Percentiles rank a stretch among this genome's conserved stretches.
Conservation (phyloP, 2,113 vertebrate genomes). For the Spea bombifrons region DNA sequence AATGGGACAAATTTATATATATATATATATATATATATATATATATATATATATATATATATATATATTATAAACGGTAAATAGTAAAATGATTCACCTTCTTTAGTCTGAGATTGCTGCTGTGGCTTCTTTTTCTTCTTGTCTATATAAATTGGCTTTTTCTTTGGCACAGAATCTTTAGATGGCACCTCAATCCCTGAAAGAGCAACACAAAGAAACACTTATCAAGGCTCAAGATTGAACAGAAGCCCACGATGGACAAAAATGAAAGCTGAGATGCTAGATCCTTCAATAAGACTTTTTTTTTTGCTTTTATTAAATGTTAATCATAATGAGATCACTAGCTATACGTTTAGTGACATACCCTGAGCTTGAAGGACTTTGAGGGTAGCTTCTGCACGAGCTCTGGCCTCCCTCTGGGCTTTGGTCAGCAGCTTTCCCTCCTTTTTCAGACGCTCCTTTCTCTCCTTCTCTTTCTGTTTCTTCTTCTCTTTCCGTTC, state of each 20-base stretch:
- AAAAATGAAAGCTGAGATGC: not conserved
- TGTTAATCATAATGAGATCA: no score
- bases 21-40: no score
- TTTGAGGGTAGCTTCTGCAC: constrained; percentile 85
- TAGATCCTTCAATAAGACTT: no score
- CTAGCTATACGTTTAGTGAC: constrained; percentile 27
- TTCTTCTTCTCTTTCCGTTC: constrained; percentile 95
- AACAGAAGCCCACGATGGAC: not conserved
- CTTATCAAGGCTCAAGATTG: not conserved
- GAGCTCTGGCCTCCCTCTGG: constrained; percentile 86
- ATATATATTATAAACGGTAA: no score
- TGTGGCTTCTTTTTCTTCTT: constrained; percentile 90
- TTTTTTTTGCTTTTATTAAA: no score
- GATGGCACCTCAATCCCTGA: constrained; percentile 95
- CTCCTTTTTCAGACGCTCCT: constrained; percentile 95
- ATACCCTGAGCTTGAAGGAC: constrained; percentile 91
- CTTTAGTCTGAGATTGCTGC: constrained; percentile 63
- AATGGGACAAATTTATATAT: no score
- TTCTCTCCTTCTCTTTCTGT: constrained; percentile 95
- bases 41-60: no score
- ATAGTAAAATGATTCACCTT: constrained; percentile 16
- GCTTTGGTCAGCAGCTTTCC: constrained; percentile 92
- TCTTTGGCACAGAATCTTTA: constrained; percentile 94
- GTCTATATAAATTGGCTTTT: constrained; percentile 91
- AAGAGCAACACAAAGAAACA: not conserved